Conservation (phyloP, 2,888 invertebrate genomes). For the Meteorus colon region DNA sequence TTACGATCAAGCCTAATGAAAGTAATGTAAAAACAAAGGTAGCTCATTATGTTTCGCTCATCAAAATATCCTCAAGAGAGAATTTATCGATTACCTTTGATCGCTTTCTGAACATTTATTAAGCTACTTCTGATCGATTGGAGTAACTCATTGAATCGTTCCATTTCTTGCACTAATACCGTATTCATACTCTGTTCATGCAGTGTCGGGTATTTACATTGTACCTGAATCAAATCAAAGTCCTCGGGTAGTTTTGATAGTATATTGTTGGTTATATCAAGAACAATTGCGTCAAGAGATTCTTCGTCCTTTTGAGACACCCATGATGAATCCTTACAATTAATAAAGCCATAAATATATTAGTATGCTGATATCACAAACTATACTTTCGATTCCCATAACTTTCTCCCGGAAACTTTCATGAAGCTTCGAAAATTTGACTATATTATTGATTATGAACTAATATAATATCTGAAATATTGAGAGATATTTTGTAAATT, state of each 20-base stretch:
- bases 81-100: constrained; percentile 80
- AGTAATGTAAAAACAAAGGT: constrained; percentile 19
- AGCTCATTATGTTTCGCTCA: constrained; percentile 21
- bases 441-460: constrained; percentile 10
- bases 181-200: constrained; percentile 95
- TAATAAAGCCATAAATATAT: neutral
- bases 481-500: neutral
- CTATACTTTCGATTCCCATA: constrained; percentile 1
- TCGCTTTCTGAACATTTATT: constrained; percentile 88
- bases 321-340: constrained; percentile 78
- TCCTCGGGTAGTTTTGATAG: constrained; percentile 83
- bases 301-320: constrained; percentile 77
- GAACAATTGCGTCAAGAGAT: constrained; percentile 87
- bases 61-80: neutral
- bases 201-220: constrained; percentile 82
- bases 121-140: constrained; percentile 84
- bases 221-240: constrained; percentile 80
- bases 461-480: neutral
- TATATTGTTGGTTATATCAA: constrained; percentile 87
- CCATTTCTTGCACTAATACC: constrained; percentile 90
- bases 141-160: constrained; percentile 84
- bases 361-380: neutral
- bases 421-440: constrained; percentile 26
- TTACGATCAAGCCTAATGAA: constrained; percentile 85
- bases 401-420: constrained; percentile 37